Percentiles rank a stretch among this genome's conserved stretches.
Conservation (phyloP, 2,797 vertebrate species). For the Molossus alvarezi region DNA sequence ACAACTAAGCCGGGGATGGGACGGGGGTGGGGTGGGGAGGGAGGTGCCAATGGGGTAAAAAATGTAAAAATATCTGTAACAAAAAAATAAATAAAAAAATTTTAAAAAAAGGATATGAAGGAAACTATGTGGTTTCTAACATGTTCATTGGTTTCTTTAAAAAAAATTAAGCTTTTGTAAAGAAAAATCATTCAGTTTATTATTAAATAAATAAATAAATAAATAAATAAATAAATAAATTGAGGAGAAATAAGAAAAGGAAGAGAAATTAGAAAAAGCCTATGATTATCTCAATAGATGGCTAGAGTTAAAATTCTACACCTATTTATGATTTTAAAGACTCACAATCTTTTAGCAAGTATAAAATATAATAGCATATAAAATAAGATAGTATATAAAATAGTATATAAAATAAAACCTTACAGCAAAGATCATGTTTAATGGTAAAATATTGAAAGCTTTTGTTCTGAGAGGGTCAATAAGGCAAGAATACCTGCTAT, state of each 20-base stretch:
- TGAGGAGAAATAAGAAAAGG: neutral
- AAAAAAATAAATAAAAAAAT: too few species aligned
- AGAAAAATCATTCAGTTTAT: slow-evolving; percentile 9
- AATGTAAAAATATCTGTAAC: too few species aligned
- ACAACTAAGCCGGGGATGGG: too few species aligned
- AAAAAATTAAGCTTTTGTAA: neutral
- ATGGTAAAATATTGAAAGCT: slow-evolving; percentile 40
- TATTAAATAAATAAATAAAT: neutral
- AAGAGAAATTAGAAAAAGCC: neutral
- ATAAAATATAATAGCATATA: neutral
- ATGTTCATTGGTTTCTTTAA: too few species aligned
- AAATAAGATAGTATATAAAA: too few species aligned
- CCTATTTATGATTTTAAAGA: neutral
- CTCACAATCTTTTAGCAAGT: neutral
- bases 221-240: slow-evolving; percentile 24
- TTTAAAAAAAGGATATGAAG: too few species aligned
- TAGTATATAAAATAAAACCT: neutral
- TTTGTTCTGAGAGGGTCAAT: neutral
- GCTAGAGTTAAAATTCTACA: slow-evolving; percentile 4
- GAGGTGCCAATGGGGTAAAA: too few species aligned
- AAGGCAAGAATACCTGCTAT: neutral
- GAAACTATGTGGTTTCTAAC: too few species aligned
- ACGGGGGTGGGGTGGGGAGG: too few species aligned
- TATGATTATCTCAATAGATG: neutral
- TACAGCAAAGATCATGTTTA: neutral